These are phyloP conservation scores for Balearica regulorum DNA, from an alignment of 2,797 vertebrate species.

Conservation along the genomic window DNA sequence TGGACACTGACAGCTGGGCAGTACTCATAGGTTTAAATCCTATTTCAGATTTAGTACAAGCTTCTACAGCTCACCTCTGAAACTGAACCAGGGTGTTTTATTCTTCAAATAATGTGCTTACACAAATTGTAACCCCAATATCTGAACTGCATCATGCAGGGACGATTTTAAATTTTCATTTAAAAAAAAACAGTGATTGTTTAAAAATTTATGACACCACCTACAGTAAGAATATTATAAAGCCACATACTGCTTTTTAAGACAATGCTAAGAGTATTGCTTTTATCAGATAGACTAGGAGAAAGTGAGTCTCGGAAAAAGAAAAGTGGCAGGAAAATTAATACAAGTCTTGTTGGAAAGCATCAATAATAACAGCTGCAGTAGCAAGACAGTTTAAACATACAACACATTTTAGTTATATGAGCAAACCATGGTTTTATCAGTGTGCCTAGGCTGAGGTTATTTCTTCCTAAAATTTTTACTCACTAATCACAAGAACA, in stretches of 20 bases:
- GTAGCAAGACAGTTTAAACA: background rate
- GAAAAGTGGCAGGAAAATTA: background rate
- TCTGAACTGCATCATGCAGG: background rate
- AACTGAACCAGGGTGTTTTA: background rate
- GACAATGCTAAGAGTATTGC: background rate
- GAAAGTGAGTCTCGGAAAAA: background rate
- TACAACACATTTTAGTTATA: background rate
- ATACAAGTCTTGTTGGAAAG: background rate
- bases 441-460: background rate
- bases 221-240: background rate
- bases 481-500: background rate
- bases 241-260: background rate
- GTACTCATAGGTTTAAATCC: fast-evolving
- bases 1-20: background rate
- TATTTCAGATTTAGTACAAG: background rate
- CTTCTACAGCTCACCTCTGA: background rate
- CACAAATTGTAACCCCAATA: background rate
- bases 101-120: background rate
- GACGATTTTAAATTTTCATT: background rate
- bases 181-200: background rate
- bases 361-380: background rate
- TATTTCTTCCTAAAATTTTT: background rate
- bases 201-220: background rate
- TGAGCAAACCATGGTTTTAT: background rate
- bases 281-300: background rate